Percentiles rank a stretch among this genome's conserved stretches.
Evolutionary conservation across 2,888 invertebrate species (phyloP).

Genomic region (Luperina testacea): DNA sequence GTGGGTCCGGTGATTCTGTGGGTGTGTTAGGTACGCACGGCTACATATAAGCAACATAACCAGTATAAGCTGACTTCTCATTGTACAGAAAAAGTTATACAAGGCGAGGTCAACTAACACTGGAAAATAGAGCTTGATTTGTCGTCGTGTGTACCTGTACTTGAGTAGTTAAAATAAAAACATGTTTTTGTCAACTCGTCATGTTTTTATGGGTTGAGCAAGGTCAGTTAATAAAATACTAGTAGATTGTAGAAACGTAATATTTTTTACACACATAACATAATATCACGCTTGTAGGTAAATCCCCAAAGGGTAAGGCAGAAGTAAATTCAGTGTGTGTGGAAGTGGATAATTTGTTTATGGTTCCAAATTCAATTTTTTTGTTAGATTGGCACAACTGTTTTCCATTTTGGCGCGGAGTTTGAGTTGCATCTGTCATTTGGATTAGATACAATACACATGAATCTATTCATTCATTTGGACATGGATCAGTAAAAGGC

Average conservation of each 20-base stretch:
- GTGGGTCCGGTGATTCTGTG: neutral
- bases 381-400: too few species aligned
- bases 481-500: too few species aligned
- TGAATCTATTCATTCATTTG: too few species aligned
- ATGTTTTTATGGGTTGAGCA: neutral
- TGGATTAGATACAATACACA: too few species aligned
- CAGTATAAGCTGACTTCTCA: neutral
- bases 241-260: neutral
- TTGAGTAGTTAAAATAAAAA: neutral
- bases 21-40: neutral
- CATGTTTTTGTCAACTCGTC: neutral
- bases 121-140: too few species aligned
- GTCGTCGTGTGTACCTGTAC: neutral
- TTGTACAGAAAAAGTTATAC: neutral
- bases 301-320: neutral
- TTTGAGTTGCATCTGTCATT: too few species aligned
- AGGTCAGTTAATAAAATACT: slow-evolving; percentile 7
- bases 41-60: neutral
- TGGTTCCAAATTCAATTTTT: too few species aligned
- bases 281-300: neutral
- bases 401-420: too few species aligned
- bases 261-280: neutral
- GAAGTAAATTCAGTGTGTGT: neutral
- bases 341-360: too few species aligned
- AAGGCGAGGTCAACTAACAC: neutral